Evolutionary conservation across 1,140 invertebrate species (phyloP).

Genomic region (Theocolax elegans): DNA sequence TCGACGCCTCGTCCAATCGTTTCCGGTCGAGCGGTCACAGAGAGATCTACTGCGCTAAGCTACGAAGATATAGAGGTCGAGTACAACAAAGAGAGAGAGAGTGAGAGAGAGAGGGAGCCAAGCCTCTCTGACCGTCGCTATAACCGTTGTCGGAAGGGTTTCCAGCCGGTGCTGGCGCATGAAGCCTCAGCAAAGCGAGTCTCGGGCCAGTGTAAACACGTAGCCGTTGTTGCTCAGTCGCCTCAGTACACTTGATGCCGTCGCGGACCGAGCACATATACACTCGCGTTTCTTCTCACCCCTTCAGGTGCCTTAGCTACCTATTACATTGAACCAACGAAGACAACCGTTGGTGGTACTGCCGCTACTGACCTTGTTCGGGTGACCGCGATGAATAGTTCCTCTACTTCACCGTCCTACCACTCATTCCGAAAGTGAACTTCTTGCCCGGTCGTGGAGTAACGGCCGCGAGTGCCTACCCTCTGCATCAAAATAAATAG

Average conservation of each 20-base stretch:
- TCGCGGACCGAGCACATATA: neutral
- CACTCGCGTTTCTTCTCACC: neutral
- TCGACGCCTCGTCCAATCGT: constrained; percentile 48
- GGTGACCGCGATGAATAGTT: too few species aligned
- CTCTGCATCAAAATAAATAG: too few species aligned
- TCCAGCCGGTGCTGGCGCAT: constrained; percentile 35
- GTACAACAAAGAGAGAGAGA: neutral
- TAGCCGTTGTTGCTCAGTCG: neutral
- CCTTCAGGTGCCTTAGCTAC: too few species aligned
- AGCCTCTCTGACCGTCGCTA: neutral
- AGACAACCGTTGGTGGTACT: neutral
- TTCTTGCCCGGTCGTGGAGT: too few species aligned
- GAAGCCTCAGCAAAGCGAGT: constrained; percentile 51
- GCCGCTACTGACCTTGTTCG: neutral
- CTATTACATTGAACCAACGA: too few species aligned
- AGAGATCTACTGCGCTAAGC: constrained; percentile 22
- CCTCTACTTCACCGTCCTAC: too few species aligned
- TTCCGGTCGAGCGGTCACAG: constrained; percentile 52
- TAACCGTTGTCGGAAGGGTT: neutral
- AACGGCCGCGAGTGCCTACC: too few species aligned
- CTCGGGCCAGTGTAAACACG: neutral
- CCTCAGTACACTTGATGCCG: neutral
- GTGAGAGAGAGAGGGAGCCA: neutral
- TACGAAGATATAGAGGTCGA: neutral
- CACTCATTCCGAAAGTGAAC: too few species aligned